These are phyloP conservation scores for Bombus sylvicola DNA, from an alignment of 1,140 invertebrate species.

Conservation along the genomic window DNA sequence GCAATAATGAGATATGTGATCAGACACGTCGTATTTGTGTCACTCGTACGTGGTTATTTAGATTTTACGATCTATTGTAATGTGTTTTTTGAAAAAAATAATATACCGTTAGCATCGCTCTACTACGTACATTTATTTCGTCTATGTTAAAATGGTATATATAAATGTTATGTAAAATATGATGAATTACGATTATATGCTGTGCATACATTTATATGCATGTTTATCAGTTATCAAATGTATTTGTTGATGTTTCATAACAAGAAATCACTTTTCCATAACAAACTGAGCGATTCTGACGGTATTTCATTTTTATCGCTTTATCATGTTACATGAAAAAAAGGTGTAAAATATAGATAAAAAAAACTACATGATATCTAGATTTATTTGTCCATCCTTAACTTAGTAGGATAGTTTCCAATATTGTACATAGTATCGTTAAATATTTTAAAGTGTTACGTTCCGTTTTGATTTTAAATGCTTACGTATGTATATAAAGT, in stretches of 20 bases:
- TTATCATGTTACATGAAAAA: conserved; percentile 60
- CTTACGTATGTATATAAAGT: neutral
- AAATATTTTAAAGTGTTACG: neutral
- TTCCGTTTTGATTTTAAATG: neutral
- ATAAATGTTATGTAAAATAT: neutral
- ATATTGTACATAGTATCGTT: neutral
- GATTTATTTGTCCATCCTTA: conserved; percentile 52
- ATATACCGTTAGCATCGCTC: conserved; percentile 43
- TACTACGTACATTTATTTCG: conserved; percentile 29
- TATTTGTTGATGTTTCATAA: conserved; percentile 17
- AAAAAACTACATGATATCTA: conserved; percentile 53
- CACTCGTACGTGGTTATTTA: conserved; percentile 55
- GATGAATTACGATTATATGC: neutral
- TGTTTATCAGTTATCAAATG: neutral
- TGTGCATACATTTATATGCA: neutral
- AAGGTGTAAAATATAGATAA: conserved; percentile 64
- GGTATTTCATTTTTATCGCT: conserved; percentile 65
- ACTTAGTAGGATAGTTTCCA: neutral
- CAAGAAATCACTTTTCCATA: conserved; percentile 12
- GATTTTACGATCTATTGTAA: conserved; percentile 41
- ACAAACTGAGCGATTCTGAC: conserved; percentile 43
- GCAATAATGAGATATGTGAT: conserved; percentile 59
- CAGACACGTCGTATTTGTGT: conserved; percentile 55
- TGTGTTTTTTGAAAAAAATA: conserved; percentile 41
- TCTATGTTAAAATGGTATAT: neutral